Conservation (phyloP, 1,140 invertebrate species). For the Manduca sexta region DNA sequence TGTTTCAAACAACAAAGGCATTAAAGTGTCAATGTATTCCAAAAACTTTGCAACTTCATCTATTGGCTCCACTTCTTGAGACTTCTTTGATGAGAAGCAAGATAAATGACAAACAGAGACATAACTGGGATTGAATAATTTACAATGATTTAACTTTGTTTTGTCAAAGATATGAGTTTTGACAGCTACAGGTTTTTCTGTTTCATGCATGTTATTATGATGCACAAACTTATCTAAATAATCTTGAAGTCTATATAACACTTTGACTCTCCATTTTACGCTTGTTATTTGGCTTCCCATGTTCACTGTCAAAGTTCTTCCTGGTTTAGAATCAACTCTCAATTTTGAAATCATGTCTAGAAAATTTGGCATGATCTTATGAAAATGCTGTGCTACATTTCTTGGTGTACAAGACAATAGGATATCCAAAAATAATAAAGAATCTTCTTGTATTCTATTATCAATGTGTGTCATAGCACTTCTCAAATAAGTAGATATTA, state of each 20-base stretch:
- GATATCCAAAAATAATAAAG: constrained; percentile 83
- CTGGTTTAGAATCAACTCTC: constrained; percentile 75
- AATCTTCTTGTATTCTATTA: constrained; percentile 85
- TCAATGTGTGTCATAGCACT: constrained; percentile 93
- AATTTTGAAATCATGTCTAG: constrained; percentile 85
- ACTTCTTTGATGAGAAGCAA: constrained; percentile 47
- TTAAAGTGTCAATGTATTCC: constrained; percentile 75
- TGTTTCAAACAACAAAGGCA: constrained; percentile 82
- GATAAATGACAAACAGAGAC: constrained; percentile 38
- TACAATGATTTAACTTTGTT: constrained; percentile 34
- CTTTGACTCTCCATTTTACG: constrained; percentile 84
- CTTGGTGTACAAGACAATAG: constrained; percentile 76
- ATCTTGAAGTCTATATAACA: constrained; percentile 77
- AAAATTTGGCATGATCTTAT: constrained; percentile 83
- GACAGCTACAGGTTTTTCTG: constrained; percentile 12
- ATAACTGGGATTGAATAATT: constrained; percentile 41
- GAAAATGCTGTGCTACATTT: constrained; percentile 77
- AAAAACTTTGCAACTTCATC: constrained; percentile 64
- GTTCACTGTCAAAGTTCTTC: constrained; percentile 77
- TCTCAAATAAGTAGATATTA: constrained; percentile 83
- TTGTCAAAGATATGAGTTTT: constrained; percentile 28
- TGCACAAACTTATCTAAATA: constrained; percentile 70
- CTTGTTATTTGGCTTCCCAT: constrained; percentile 80
- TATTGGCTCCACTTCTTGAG: constrained; percentile 29
- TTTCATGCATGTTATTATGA: constrained; percentile 31